phyloP scores from a whole-genome alignment of 2,113 vertebrate genomes.

The Hemichromis elongatus region DNA sequence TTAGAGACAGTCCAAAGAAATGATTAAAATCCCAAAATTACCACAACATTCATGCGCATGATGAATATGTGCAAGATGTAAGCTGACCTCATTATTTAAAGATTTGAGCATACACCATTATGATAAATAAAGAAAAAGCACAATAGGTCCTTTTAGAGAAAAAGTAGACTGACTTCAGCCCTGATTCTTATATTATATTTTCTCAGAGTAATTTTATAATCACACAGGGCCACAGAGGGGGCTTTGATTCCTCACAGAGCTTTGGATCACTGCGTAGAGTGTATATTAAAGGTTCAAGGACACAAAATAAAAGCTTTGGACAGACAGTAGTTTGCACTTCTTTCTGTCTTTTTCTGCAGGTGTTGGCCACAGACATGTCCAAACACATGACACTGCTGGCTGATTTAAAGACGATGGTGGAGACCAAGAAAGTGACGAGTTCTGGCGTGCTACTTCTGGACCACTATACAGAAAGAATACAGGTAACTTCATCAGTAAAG shows the following conservation, averaged over 20 bases:
- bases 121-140: neutral
- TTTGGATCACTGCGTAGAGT: neutral
- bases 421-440: constrained; percentile 92
- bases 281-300: neutral
- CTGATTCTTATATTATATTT: neutral
- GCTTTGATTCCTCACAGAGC: neutral
- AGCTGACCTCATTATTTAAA: neutral
- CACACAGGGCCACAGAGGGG: neutral
- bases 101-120: neutral
- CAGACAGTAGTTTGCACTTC: neutral
- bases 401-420: constrained; percentile 91
- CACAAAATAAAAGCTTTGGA: neutral
- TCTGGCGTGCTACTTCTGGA: constrained; percentile 85
- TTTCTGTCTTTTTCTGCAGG: constrained; percentile 62
- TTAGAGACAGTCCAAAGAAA: neutral
- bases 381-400: constrained; percentile 91
- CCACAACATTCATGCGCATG: neutral
- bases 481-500: constrained; percentile 65
- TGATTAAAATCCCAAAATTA: too few species aligned
- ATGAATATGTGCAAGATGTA: neutral
- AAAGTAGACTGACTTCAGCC: neutral
- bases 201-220: neutral
- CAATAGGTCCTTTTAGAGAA: neutral
- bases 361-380: constrained; percentile 90
- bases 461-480: constrained; percentile 85